Base-by-base conservation (phyloP, 1,140 invertebrate genomes). In the Vollenhovia emeryi region DNA sequence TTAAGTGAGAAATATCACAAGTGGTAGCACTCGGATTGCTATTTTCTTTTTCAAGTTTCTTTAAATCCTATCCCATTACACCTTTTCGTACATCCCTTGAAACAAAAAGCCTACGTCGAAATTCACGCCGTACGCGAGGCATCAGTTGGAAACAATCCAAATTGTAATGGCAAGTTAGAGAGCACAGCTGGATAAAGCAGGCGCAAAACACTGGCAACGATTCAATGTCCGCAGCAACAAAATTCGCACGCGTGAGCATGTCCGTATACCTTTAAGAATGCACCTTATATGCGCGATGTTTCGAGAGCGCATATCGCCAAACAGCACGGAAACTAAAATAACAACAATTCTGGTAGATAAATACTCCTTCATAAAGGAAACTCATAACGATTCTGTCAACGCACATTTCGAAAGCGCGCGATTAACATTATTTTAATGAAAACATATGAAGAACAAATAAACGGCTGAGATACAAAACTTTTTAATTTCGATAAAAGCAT, bases 251-350 rank as follows among this genome's bases (percentile, higher is more conserved):
- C 86, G 83, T 85, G 88, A 80, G 87, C 78, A 57, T 60, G 85
- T 79, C 79, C 73, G 59, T 82, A 93, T 96, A 96, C 96, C 96
- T 96, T 96, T 96, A 80, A 96, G 94, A 89, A 96, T 95, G 74
- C 95, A 95, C 91, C 96, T 93, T 92, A 96, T 95, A 93, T 96
- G 95, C 86, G 95, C 95, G 75, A 96, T 95, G 87, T 95, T 94
- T 57, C 95, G 95, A 86, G 92, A 95, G 94, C 91, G 95, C 93
- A 91, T 95, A 94, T 91, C 95, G 93, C 90, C 95, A 91, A 95
- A 95, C 86, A 95, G 94, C 76, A 95, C 88, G 59, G 95, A 93
- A 80, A 91, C 94, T 94, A 93, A 86, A 93, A 94, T 85, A 62
- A 75, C 91, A 90, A 89, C 59, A 91, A 83, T 76, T 74, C 43